Conservation (phyloP, 2,888 invertebrate species). For the Physocephala rufipes region DNA sequence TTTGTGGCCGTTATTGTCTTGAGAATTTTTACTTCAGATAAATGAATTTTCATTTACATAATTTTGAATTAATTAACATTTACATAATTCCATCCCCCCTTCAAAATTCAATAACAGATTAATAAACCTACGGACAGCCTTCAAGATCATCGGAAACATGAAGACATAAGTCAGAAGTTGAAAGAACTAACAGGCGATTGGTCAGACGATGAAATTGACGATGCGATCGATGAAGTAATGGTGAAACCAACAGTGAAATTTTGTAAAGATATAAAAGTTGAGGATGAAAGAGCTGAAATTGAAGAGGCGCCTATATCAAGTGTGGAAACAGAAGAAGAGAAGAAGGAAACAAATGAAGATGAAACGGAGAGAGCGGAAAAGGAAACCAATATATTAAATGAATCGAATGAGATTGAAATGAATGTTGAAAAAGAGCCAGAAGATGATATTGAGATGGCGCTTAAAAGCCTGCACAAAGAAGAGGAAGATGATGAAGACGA, state of each 20-base stretch:
- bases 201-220: conserved; percentile 64
- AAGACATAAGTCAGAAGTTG: conserved; percentile 61
- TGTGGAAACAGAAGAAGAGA: conserved; percentile 50
- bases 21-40: too few relatives aligned
- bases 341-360: conserved; percentile 36
- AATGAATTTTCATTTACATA: too few relatives aligned
- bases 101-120: too few relatives aligned
- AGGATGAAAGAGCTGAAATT: background rate
- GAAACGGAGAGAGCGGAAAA: conserved; percentile 33
- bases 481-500: conserved; percentile 33
- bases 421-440: conserved; percentile 37
- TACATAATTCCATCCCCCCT: too few relatives aligned
- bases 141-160: conserved; percentile 46
- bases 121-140: too few relatives aligned
- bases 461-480: conserved; percentile 55
- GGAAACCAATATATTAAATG: background rate
- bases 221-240: conserved; percentile 35
- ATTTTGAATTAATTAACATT: too few relatives aligned
- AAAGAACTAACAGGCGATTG: conserved; percentile 64
- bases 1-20: too few relatives aligned
- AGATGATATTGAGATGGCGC: conserved; percentile 57
- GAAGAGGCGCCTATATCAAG: background rate
- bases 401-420: conserved; percentile 22
- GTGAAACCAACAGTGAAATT: background rate
- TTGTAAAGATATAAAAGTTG: background rate